Evolutionary conservation across 1,140 invertebrate genomes (phyloP).

Genomic region (Tetragnatha versicolor): DNA sequence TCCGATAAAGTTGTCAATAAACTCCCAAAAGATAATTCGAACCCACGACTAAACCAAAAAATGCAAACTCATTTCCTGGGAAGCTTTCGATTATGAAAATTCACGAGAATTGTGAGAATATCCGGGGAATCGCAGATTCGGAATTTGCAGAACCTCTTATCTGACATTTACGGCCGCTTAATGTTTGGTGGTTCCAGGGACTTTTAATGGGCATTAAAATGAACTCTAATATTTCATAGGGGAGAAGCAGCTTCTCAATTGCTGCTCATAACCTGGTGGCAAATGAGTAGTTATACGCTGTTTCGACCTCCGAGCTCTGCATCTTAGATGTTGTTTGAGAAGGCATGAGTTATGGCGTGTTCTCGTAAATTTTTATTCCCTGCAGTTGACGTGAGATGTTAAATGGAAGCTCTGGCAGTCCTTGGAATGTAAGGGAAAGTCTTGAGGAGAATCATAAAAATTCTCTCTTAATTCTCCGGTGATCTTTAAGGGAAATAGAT

Average conservation of each 20-base stretch:
- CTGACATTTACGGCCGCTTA: constrained; percentile 5
- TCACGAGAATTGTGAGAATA: too few species aligned
- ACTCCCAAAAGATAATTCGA: too few species aligned
- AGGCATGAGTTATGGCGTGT: constrained; percentile 13
- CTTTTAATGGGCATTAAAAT: constrained; percentile 25
- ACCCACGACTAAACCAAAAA: too few species aligned
- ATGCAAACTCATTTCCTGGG: too few species aligned
- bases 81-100: too few species aligned
- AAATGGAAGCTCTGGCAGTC: background rate
- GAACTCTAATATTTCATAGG: constrained; percentile 13
- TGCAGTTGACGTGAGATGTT: constrained; percentile 6
- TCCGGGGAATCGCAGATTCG: too few species aligned
- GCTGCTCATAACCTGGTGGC: constrained; percentile 11
- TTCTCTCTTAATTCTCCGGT: too few species aligned
- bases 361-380: constrained; percentile 19
- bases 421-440: background rate
- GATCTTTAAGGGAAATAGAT: too few species aligned
- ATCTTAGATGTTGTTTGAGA: constrained; percentile 12
- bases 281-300: constrained; percentile 22
- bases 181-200: constrained; percentile 8
- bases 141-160: too few species aligned
- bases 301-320: constrained; percentile 11
- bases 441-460: too few species aligned
- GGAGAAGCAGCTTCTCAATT: constrained; percentile 4
- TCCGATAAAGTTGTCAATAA: too few species aligned